Conservation (phyloP, 30 jellyfish, hydroid and myxozoan species). For the Hydractinia echinata region DNA sequence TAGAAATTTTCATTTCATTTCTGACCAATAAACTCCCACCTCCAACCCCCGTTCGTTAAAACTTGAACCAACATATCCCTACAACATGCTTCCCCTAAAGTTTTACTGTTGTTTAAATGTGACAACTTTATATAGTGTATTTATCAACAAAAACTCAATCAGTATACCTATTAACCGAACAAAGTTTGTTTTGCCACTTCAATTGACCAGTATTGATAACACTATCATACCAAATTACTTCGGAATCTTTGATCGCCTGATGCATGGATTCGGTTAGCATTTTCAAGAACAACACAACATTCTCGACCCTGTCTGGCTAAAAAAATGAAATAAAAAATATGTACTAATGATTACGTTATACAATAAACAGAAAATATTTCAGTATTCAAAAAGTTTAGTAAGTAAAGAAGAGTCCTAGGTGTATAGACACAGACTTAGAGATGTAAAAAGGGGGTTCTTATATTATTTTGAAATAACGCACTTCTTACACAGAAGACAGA, state of each 20-base stretch:
- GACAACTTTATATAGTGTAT: neutral
- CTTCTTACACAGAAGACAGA: too few species aligned
- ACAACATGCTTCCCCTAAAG: too few species aligned
- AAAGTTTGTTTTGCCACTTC: constrained; percentile 84
- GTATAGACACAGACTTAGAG: too few species aligned
- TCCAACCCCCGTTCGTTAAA: too few species aligned
- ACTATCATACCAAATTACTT: constrained; percentile 96
- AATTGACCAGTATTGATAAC: constrained; percentile 68
- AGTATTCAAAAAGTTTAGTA: too few species aligned
- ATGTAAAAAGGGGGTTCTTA: too few species aligned
- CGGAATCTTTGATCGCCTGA: constrained; percentile 29
- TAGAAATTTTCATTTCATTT: too few species aligned
- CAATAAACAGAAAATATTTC: too few species aligned
- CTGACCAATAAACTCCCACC: too few species aligned
- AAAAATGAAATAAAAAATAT: neutral
- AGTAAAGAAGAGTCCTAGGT: too few species aligned
- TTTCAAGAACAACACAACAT: constrained; percentile 41
- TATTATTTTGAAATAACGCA: too few species aligned
- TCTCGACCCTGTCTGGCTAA: constrained; percentile 45
- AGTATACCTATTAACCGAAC: constrained; percentile 65
- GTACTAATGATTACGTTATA: neutral
- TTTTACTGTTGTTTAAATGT: neutral
- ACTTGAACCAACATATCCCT: too few species aligned
- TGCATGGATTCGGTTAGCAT: constrained; percentile 67
- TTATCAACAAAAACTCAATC: neutral